phyloP scores from a whole-genome alignment of 2,888 invertebrate species.

The Pyralis farinalis region DNA sequence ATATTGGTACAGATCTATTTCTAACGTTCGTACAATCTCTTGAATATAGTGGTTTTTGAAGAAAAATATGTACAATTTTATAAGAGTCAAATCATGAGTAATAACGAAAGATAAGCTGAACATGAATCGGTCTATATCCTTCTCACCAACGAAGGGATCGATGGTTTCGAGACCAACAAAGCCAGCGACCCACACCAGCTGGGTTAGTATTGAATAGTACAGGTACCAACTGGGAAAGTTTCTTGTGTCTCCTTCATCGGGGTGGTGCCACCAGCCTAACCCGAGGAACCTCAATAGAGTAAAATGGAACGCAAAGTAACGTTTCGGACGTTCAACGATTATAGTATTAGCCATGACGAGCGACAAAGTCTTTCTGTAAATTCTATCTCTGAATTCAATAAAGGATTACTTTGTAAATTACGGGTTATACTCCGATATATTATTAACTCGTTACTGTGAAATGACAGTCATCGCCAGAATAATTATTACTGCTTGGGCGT shows the following conservation, averaged over 20 bases:
- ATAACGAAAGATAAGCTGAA: conserved; percentile 72
- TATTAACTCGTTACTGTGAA: conserved; percentile 2
- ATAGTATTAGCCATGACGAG: conserved; percentile 9
- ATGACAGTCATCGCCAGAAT: conserved; percentile 4
- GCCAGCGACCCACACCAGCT: conserved; percentile 63
- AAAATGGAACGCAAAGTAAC: conserved; percentile 60
- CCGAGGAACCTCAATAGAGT: conserved; percentile 58
- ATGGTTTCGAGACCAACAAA: conserved; percentile 72
- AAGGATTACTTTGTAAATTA: background rate
- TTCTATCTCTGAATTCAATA: too few species aligned
- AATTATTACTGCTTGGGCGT: conserved; percentile 3
- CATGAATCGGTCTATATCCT: conserved; percentile 70
- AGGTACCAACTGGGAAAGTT: conserved; percentile 64
- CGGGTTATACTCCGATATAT: background rate
- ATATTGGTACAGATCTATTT: conserved; percentile 52
- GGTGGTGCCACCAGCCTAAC: conserved; percentile 73
- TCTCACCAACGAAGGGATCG: conserved; percentile 68
- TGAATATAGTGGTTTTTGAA: conserved; percentile 64
- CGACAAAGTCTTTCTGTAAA: too few species aligned
- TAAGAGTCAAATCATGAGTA: conserved; percentile 66
- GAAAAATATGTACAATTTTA: conserved; percentile 66
- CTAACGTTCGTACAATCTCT: conserved; percentile 55
- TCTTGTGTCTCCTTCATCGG: conserved; percentile 51
- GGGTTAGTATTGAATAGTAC: conserved; percentile 59
- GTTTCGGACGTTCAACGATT: conserved; percentile 34